phyloP scores from a whole-genome alignment of 2,888 invertebrate species.

The Pharmacophagus antenor region DNA sequence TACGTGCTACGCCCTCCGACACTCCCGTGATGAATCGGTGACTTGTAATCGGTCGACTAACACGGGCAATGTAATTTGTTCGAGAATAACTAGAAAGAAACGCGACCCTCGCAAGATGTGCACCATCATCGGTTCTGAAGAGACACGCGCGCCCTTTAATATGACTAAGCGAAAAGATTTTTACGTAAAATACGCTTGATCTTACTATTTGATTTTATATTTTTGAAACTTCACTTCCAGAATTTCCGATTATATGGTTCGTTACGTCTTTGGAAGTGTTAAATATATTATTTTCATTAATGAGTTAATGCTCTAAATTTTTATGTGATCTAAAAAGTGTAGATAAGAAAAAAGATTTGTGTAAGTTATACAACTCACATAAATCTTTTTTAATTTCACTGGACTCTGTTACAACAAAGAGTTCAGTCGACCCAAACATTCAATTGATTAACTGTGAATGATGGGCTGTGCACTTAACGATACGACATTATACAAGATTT shows the following conservation, averaged over 20 bases:
- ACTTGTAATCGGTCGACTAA: constrained; percentile 75
- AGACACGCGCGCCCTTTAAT: constrained; percentile 49
- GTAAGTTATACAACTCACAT: not conserved
- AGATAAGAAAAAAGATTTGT: too few relatives aligned
- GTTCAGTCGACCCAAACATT: not conserved
- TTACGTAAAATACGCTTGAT: constrained; percentile 19
- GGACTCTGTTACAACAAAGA: too few relatives aligned
- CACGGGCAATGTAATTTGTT: constrained; percentile 71
- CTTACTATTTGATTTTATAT: constrained; percentile 31
- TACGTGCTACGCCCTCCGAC: constrained; percentile 66
- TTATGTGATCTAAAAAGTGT: too few relatives aligned
- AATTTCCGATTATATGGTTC: too few relatives aligned
- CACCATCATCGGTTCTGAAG: constrained; percentile 58
- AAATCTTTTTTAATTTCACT: not conserved
- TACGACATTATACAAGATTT: not conserved
- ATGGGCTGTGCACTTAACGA: not conserved
- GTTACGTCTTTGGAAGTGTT: not conserved
- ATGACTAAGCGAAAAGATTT: constrained; percentile 34
- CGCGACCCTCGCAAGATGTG: constrained; percentile 52
- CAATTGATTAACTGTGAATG: not conserved
- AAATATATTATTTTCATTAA: not conserved
- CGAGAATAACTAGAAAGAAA: constrained; percentile 41
- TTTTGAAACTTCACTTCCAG: constrained; percentile 31
- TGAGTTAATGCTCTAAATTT: too few relatives aligned
- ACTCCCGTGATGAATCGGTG: constrained; percentile 69